A percentile compares a stretch with the other conserved stretches of the same genome.
Conservation (phyloP, 2,113 vertebrate genomes). For the Rhipidura dahli region DNA sequence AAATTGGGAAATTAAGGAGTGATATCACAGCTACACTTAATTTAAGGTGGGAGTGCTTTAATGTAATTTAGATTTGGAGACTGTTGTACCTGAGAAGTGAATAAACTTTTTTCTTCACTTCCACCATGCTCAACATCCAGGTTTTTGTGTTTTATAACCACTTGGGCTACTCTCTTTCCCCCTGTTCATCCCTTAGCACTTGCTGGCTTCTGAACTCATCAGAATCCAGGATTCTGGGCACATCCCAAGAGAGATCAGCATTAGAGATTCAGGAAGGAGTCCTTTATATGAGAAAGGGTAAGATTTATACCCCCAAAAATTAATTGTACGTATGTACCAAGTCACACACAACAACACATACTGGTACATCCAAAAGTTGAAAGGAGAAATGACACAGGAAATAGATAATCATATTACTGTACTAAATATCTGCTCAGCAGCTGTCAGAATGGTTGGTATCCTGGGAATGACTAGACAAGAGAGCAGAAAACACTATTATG, state of each 20-base stretch:
- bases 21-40: background rate
- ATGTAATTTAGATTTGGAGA: background rate
- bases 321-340: background rate
- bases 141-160: background rate
- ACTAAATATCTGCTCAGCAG: background rate
- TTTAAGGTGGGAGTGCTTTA: background rate
- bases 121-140: background rate
- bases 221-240: background rate
- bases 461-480: background rate
- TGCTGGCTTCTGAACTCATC: background rate
- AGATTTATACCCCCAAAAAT: rapidly evolving
- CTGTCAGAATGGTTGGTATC: background rate
- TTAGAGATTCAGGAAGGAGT: background rate
- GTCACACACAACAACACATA: background rate
- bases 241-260: background rate
- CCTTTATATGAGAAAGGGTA: background rate
- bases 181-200: background rate
- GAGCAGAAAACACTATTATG: background rate
- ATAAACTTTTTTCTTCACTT: background rate
- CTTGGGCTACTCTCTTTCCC: background rate
- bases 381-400: background rate
- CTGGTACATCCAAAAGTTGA: background rate
- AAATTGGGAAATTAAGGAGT: background rate
- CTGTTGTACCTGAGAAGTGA: background rate
- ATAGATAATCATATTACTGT: background rate